Base-by-base conservation (phyloP, 2,888 invertebrate species). In the Polydrusus tereticollis region DNA sequence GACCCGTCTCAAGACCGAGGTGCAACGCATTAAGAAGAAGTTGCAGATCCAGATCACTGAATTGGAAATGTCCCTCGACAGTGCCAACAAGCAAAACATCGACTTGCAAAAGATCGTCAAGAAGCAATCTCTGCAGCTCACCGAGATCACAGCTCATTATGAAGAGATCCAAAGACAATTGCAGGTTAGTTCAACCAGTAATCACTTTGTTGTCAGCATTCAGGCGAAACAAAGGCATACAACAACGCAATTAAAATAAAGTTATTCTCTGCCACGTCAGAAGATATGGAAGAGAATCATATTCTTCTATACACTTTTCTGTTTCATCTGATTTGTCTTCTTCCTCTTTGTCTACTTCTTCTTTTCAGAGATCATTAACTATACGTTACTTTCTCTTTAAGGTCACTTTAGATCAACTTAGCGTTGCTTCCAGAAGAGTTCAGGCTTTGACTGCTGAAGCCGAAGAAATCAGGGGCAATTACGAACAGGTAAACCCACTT, bases 1-100 rank as follows among this genome's bases (percentile, higher is more conserved):
- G 88, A 96, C 96, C 80, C 95, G 92, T 87, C 89, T 98, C 86
- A 97, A 97, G 91, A 93, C 96, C 82, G 98, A 98, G 87, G 95
- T 98, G 69, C 91, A 92, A 78, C 95, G 98, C 88, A 95, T 98
- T 89, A 98, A 98, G 94, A 98, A 98, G 96, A 98, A 98, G 94
- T 89, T 97, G 86, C 97, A 97, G 88, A 94, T 97, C 85, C 96
- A 96, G 84, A 98, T 98, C 87, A 97, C 97, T 82, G 98, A 98
- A 87, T 89, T 98, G 84, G 98, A 98, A 87, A 91, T 98, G 89
- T 94, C 96, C 68, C 91, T 99, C 87, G 98, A 98, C 88, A 95
- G 97, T 81, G 95, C 97, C 88, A 98, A 99, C 91, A 97, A 98
- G 90, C 96, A 94, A 88, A 98, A 98, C 90, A 93, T 98, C 84